A percentile compares a stretch with the other conserved stretches of the same genome.
Evolutionary conservation across 2,888 invertebrate genomes (phyloP).

Genomic region (Chrysina gloriosa): DNA sequence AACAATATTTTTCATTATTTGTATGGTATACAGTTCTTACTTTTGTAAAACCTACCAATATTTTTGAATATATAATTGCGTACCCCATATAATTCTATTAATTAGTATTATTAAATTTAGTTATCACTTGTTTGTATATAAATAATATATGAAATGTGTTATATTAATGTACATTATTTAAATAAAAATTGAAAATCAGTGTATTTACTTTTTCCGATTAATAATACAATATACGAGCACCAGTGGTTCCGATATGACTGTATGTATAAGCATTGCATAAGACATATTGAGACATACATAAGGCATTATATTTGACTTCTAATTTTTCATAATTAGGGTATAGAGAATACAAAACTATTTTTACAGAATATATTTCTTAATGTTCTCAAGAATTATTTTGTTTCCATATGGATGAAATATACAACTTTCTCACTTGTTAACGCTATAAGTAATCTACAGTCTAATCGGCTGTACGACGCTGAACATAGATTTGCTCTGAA

Average conservation of each 20-base stretch:
- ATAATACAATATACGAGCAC: background rate
- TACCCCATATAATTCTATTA: conserved; percentile 34
- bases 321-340: no score
- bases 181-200: conserved; percentile 27
- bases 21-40: conserved; percentile 31
- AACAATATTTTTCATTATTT: conserved; percentile 34
- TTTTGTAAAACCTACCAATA: conserved; percentile 32
- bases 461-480: no score
- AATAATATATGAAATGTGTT: conserved; percentile 45
- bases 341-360: no score
- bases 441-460: no score
- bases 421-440: no score
- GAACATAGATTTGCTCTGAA: no score
- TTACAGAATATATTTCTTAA: no score
- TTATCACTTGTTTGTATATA: conserved; percentile 47
- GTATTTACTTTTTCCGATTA: background rate
- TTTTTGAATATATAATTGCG: conserved; percentile 31
- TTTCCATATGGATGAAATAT: no score
- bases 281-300: no score
- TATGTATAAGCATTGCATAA: background rate
- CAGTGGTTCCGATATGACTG: background rate
- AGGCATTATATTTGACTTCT: no score
- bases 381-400: no score
- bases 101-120: conserved; percentile 46
- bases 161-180: conserved; percentile 44